Conservation (phyloP, 2,888 invertebrate species). For the Dicroscelio sp. region DNA sequence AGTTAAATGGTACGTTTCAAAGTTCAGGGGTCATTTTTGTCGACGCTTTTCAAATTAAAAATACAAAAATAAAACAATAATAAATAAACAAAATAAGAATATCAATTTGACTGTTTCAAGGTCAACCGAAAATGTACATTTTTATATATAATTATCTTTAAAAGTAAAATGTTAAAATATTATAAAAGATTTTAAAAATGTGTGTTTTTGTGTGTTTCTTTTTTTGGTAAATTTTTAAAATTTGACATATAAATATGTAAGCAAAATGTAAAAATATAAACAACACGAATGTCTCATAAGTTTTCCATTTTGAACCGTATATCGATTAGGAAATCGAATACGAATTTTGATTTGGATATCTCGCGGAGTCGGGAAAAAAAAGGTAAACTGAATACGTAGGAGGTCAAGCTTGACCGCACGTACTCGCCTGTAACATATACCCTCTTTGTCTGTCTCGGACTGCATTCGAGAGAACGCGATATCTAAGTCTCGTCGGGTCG, state of each 20-base stretch:
- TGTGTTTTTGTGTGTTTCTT: neutral
- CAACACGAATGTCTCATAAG: too few relatives aligned
- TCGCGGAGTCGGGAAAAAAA: neutral
- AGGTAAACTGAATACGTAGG: conserved; percentile 42
- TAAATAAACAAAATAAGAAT: neutral
- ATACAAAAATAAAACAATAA: neutral
- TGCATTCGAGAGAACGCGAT: conserved; percentile 56
- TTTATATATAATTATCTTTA: too few relatives aligned
- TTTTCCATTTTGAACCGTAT: too few relatives aligned
- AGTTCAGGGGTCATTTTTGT: neutral
- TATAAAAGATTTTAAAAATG: too few relatives aligned
- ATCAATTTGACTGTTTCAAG: too few relatives aligned
- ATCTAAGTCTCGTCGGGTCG: conserved; percentile 61
- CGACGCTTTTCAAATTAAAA: too few relatives aligned
- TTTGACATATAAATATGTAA: too few relatives aligned
- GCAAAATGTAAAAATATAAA: too few relatives aligned
- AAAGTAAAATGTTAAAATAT: neutral
- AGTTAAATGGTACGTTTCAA: conserved; percentile 90
- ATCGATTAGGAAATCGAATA: conserved; percentile 15
- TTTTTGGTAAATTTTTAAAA: neutral
- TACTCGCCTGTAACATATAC: conserved; percentile 42
- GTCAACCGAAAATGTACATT: too few relatives aligned
- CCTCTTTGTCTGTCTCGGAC: conserved; percentile 37
- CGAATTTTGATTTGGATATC: conserved; percentile 24
- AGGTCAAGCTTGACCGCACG: conserved; percentile 56